Percentiles rank a stretch among this genome's conserved stretches.
Evolutionary conservation across 2,797 vertebrate species (phyloP).

Genomic region (Notamacropus eugenii): DNA sequence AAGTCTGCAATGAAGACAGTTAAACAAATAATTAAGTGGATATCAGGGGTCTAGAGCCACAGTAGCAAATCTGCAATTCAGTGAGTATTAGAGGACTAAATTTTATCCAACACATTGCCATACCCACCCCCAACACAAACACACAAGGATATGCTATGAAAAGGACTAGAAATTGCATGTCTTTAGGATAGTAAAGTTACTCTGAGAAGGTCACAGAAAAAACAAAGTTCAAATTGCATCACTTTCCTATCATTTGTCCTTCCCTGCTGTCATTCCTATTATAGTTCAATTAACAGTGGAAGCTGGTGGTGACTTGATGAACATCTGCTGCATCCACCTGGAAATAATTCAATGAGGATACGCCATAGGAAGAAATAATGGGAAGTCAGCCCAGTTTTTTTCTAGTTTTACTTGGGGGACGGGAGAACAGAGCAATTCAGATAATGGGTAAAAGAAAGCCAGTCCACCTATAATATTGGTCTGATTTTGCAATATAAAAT

Average conservation of each 20-base stretch:
- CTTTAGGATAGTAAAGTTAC: neutral
- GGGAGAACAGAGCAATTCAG: slow-evolving; percentile 83
- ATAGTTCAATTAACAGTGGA: slow-evolving; percentile 94
- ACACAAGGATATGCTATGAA: neutral
- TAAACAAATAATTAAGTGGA: slow-evolving; percentile 59
- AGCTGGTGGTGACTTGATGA: slow-evolving; percentile 90
- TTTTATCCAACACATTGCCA: slow-evolving; percentile 41
- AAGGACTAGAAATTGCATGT: slow-evolving; percentile 28
- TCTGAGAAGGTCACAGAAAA: slow-evolving; percentile 72
- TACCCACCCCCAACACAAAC: neutral
- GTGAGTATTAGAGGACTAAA: slow-evolving; percentile 52
- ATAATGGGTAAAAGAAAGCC: slow-evolving; percentile 75
- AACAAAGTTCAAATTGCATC: slow-evolving; percentile 84
- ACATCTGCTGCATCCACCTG: slow-evolving; percentile 93
- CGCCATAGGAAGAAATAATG: slow-evolving; percentile 87
- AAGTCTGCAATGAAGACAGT: neutral
- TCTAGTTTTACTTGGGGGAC: slow-evolving; percentile 83
- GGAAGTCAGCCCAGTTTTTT: slow-evolving; percentile 86
- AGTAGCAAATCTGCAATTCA: slow-evolving; percentile 46
- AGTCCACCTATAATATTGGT: slow-evolving; percentile 79
- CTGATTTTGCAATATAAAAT: slow-evolving; percentile 74
- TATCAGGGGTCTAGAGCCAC: slow-evolving; percentile 39
- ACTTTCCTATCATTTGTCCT: slow-evolving; percentile 89
- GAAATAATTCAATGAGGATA: slow-evolving; percentile 93
- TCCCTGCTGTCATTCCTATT: slow-evolving; percentile 93